Conservation (phyloP, 2,888 invertebrate genomes). For the Platycheirus albimanus region DNA sequence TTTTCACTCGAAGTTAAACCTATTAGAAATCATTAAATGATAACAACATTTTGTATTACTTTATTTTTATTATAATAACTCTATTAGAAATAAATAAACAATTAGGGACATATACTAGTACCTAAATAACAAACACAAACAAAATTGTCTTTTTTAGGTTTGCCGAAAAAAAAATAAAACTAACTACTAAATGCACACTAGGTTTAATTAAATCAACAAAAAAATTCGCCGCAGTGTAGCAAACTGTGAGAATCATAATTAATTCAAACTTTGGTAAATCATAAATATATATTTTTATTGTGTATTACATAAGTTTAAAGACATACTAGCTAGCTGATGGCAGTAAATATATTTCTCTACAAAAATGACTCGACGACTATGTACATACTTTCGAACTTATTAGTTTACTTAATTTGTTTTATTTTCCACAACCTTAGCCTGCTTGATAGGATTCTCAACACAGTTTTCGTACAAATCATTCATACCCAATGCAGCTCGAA, state of each 20-base stretch:
- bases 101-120: too few species aligned
- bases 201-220: neutral
- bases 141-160: neutral
- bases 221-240: neutral
- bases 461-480: conserved; percentile 92
- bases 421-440: conserved; percentile 69
- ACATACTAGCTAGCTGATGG: neutral
- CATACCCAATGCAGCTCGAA: conserved; percentile 93
- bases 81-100: conserved; percentile 63
- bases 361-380: neutral
- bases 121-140: conserved; percentile 17
- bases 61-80: conserved; percentile 20
- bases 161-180: neutral
- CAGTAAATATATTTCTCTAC: conserved; percentile 25
- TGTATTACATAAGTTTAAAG: conserved; percentile 3
- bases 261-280: conserved; percentile 25
- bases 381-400: neutral
- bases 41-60: neutral
- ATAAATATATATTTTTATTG: neutral
- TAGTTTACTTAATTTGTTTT: conserved; percentile 69
- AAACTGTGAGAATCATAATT: conserved; percentile 2
- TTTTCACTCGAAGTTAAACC: too few species aligned
- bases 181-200: conserved; percentile 56
- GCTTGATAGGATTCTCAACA: conserved; percentile 85
- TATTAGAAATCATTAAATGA: too few species aligned